These are phyloP conservation scores for Microchirus variegatus DNA, from an alignment of 2,797 vertebrate genomes.

Conservation along the genomic window DNA sequence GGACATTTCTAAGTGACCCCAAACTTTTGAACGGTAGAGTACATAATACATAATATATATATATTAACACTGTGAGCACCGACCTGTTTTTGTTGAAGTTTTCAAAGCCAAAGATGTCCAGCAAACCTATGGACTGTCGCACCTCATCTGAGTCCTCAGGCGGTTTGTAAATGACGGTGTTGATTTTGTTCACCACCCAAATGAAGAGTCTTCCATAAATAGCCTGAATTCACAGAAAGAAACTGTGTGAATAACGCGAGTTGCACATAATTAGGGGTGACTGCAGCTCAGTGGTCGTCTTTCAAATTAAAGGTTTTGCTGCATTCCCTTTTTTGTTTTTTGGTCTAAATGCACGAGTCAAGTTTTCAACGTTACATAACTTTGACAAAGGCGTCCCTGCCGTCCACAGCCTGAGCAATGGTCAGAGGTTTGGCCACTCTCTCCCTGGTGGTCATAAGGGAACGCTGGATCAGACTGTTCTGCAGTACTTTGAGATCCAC, in stretches of 20 bases:
- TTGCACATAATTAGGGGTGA: background rate
- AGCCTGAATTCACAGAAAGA: constrained; percentile 77
- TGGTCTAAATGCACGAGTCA: background rate
- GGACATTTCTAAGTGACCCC: no score
- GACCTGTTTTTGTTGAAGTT: constrained; percentile 96
- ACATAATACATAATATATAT: no score
- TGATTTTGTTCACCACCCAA: constrained; percentile 96
- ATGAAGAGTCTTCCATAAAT: constrained; percentile 94
- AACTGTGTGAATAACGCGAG: background rate
- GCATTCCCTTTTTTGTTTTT: background rate
- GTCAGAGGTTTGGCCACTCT: constrained; percentile 87
- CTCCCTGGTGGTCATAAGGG: constrained; percentile 89
- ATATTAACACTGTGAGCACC: background rate
- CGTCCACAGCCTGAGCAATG: constrained; percentile 85
- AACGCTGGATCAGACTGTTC: constrained; percentile 85
- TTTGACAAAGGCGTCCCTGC: constrained; percentile 94
- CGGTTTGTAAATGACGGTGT: constrained; percentile 85
- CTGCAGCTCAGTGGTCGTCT: no score
- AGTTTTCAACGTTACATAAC: constrained; percentile 68
- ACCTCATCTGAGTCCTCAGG: constrained; percentile 69
- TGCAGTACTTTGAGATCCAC: constrained; percentile 84
- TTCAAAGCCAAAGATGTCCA: constrained; percentile 99
- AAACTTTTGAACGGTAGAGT: no score
- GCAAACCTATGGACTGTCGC: constrained; percentile 86
- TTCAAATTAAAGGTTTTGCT: no score